phyloP scores from a whole-genome alignment of 2,888 invertebrate genomes.

The Uropetala carovei region DNA sequence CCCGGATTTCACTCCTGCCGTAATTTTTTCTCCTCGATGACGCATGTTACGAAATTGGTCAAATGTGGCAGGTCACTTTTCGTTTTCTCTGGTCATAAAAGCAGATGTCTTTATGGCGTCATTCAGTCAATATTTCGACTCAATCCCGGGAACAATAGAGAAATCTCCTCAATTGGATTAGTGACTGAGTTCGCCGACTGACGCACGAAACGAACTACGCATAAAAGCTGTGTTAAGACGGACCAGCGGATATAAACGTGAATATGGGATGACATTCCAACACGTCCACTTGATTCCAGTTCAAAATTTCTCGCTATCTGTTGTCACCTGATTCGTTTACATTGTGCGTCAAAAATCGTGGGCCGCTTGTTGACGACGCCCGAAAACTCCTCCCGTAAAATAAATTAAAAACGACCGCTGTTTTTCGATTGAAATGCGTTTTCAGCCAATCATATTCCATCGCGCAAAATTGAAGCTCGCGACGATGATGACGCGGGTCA shows the following conservation, averaged over 20 bases:
- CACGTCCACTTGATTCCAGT: too few species aligned
- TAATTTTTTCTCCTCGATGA: not conserved
- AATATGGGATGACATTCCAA: too few species aligned
- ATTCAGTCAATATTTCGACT: not conserved
- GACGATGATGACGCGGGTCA: too few species aligned
- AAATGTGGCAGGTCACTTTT: not conserved
- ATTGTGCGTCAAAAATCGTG: too few species aligned
- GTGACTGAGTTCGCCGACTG: not conserved
- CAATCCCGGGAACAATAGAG: not conserved
- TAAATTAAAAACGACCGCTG: too few species aligned
- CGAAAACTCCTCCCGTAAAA: too few species aligned
- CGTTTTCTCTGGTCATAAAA: not conserved
- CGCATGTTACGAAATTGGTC: conserved; percentile 13
- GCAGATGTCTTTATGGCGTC: not conserved
- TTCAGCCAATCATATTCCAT: too few species aligned
- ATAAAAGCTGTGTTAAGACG: not conserved
- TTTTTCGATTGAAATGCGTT: too few species aligned
- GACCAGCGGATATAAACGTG: not conserved
- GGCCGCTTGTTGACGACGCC: too few species aligned
- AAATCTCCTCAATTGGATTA: not conserved
- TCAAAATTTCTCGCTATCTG: too few species aligned
- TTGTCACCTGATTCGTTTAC: too few species aligned
- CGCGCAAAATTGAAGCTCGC: too few species aligned
- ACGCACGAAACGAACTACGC: not conserved
- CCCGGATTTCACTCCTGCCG: not conserved